Evolutionary conservation across 2,888 invertebrate species (phyloP).

Genomic region (Cristatella mucedo): DNA sequence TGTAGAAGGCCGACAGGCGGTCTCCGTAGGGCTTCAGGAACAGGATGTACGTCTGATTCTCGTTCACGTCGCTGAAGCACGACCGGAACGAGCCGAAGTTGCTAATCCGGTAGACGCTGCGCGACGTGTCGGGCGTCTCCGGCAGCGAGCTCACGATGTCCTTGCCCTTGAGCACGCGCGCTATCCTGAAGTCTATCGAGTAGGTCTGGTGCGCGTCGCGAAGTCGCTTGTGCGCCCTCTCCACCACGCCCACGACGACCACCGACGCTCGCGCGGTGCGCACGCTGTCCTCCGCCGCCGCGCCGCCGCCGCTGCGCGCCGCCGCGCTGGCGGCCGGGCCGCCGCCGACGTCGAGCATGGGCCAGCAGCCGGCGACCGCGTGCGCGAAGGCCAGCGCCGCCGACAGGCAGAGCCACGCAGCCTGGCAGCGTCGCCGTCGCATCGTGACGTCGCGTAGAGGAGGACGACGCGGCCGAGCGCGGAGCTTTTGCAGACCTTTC

Average conservation of each 20-base stretch:
- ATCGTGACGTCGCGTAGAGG: too few species aligned
- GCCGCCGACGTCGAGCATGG: too few species aligned
- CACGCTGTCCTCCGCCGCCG: slow-evolving; percentile 7
- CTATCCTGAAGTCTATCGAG: slow-evolving; percentile 6
- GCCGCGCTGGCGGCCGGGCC: too few species aligned
- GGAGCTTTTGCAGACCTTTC: too few species aligned
- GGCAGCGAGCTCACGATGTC: not conserved
- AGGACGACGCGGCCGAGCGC: too few species aligned
- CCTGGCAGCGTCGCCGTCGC: too few species aligned
- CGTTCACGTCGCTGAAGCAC: slow-evolving; percentile 7
- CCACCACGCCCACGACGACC: slow-evolving; percentile 4
- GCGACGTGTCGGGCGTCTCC: not conserved
- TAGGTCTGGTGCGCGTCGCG: not conserved
- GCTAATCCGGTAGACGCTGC: not conserved
- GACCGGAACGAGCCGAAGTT: slow-evolving; percentile 5
- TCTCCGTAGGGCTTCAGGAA: not conserved
- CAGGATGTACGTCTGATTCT: slow-evolving; percentile 3
- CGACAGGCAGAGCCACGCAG: too few species aligned
- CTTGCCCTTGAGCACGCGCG: not conserved
- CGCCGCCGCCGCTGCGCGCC: too few species aligned
- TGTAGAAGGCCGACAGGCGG: slow-evolving; percentile 5
- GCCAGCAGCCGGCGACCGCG: too few species aligned
- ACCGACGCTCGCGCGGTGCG: slow-evolving; percentile 2
- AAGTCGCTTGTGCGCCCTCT: slow-evolving; percentile 3
- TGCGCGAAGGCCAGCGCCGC: too few species aligned